Evolutionary conservation across 2,113 vertebrate genomes (phyloP), one percentile per base, ranked within the genome.

Genomic region (Cyanistes caeruleus): DNA sequence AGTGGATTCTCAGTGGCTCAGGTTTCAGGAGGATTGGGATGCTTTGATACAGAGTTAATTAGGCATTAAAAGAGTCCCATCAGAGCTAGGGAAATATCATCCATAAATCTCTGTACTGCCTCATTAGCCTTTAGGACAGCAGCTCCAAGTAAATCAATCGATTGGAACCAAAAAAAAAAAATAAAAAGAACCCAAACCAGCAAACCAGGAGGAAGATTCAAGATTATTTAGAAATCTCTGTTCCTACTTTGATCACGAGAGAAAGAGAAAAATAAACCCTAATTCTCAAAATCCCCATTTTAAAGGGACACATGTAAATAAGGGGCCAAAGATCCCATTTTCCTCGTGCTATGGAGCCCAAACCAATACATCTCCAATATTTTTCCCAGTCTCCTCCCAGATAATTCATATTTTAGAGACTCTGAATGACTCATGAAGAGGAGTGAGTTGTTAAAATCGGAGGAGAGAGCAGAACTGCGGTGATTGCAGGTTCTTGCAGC

Each of bases 91-190:
- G 70, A 95, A 94, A 89, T 84, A 78, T 76, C 69, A 95, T 75
- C 86, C 74, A 82, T 91, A 91, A 56, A 73, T 76, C 51, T 90
- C 84, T 68, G 80, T 48, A 11, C n/a, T 78, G 62, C 81, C 60
- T 89, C 91, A 75, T 90, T 77, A 68, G 89, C 73, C 89, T 91
- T 94, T 62, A 84, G 65, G 76, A 86, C 82, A 82, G 49, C 80
- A 95, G 65, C n/a, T 62, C 76, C 14, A 3, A 72, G 52, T 49
- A 72, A 87, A 82, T 79, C 73, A 75, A 63, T 64, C 74, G 18
- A 93, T 92, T 74, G 72, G 35, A 7, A 8, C 10, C n/a, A n/a
- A 48, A 25, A 19, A 56, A 69, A 41, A 31, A 27, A 5, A 28
- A 46, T 11, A 63, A 31, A 60, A 37, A 41, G 18, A 15, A 5